Evolutionary conservation across 2,797 vertebrate species (phyloP), one percentile per base, ranked within the genome.

Genomic region (Halcyon smyrnensis): DNA sequence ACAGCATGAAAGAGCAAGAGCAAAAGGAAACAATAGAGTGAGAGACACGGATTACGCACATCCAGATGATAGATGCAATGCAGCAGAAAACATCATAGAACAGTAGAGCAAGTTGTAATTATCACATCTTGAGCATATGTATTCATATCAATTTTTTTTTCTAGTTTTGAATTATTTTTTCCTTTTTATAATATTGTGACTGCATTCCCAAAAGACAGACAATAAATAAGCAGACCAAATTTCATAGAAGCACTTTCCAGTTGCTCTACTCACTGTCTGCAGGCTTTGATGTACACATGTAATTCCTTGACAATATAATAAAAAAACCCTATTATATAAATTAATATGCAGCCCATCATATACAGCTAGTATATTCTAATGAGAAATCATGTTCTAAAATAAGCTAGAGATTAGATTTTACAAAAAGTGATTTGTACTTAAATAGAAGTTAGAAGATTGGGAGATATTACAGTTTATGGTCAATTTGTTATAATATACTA

Each of bases 211-310:
- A 95, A 97, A 96, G 91, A 93, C 12, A 48, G 43, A 79, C 34
- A 84, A 94, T 94, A 96, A 97, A 97, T 94, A 96, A 93, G 87
- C 68, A 95, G 51, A 90, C 51, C 75, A 46, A 73, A 70, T 96
- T 96, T 96, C 76, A 53, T 80, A 95, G 77, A 94, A 96, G 86
- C 92, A 80, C 90, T 93, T 97, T 97, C 89, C 79, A 95, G 69
- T 87, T 94, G 74, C 70, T 91, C 78, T 80, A 64, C 83, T 53
- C 32, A 84, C 36, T 94, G 45, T 93, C 71, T 92, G 37, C 36
- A 32, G 81, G 48, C 68, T 96, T 97, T 95, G 95, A 94, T 91
- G 91, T 94, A 96, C 69, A 89, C 63, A 62, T 84, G 80, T 95
- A 97, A 95, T 96, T 92, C 76, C 50, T 83, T 88, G 78, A 89